phyloP scores from a whole-genome alignment of 1,140 invertebrate genomes.

The Araneus ventricosus region DNA sequence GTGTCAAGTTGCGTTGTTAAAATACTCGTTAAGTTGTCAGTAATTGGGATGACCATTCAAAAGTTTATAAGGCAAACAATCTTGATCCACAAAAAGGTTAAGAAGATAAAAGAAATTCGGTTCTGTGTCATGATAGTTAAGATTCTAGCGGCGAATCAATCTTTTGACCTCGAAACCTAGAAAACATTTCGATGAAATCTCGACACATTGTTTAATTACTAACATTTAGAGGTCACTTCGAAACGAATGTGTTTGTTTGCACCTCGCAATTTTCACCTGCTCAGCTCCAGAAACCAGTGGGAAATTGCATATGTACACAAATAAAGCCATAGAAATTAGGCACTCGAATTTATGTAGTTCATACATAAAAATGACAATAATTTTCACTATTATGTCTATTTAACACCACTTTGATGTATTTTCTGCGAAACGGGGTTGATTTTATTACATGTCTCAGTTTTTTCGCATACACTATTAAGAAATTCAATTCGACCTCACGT shows the following conservation, averaged over 20 bases:
- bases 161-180: conserved; percentile 25
- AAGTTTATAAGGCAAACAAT: not conserved
- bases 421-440: no score
- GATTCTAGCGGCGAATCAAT: conserved; percentile 1
- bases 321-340: no score
- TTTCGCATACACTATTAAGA: no score
- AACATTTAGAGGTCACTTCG: not conserved
- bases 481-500: no score
- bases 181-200: not conserved
- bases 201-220: not conserved
- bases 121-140: not conserved
- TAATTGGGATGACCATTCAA: not conserved
- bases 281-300: no score
- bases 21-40: not conserved
- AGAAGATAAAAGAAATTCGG: not conserved
- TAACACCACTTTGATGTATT: no score
- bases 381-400: no score
- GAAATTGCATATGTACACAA: no score
- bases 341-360: no score
- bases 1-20: not conserved
- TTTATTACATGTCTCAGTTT: no score
- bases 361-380: no score
- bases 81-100: not conserved
- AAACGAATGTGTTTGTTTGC: not conserved
- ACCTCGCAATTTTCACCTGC: no score